Evolutionary conservation across 2,113 vertebrate genomes (phyloP).

Genomic region (Ptilorrhoa leucosticta): DNA sequence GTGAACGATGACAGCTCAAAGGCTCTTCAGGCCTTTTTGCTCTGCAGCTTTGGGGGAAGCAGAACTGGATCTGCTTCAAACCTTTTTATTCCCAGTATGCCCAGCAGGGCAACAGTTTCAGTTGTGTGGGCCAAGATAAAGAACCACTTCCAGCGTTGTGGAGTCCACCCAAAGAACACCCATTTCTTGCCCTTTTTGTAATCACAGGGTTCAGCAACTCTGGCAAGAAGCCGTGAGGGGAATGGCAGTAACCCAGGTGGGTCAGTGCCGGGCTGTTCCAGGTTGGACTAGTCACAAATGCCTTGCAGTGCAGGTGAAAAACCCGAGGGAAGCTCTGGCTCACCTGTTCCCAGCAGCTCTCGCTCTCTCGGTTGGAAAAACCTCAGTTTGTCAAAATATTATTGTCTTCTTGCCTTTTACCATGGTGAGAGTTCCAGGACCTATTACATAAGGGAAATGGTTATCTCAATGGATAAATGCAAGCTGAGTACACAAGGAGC

Average conservation of each 20-base stretch:
- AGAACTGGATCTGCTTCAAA: neutral
- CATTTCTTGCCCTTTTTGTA: neutral
- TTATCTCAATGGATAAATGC: neutral
- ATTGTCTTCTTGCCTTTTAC: neutral
- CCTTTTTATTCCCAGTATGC: neutral
- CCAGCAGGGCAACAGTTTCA: neutral
- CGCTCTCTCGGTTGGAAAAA: neutral
- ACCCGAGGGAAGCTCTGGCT: neutral
- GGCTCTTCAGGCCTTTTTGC: neutral
- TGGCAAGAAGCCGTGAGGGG: neutral
- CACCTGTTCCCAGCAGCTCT: neutral
- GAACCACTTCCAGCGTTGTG: neutral
- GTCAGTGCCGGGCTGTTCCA: neutral
- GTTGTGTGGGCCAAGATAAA: slow-evolving; percentile 3
- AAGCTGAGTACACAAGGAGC: neutral
- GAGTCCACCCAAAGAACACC: slow-evolving; percentile 6
- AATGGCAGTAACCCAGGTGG: neutral
- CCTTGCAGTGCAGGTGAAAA: neutral
- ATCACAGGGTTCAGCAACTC: neutral
- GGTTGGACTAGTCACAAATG: neutral
- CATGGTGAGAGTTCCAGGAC: neutral
- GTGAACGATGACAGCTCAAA: neutral
- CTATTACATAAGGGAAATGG: neutral
- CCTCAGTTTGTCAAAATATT: neutral
- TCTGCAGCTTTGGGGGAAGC: neutral